Percentiles rank a stretch among this genome's conserved stretches.
Conservation (phyloP, 2,888 invertebrate genomes). For the Congeria kusceri region DNA sequence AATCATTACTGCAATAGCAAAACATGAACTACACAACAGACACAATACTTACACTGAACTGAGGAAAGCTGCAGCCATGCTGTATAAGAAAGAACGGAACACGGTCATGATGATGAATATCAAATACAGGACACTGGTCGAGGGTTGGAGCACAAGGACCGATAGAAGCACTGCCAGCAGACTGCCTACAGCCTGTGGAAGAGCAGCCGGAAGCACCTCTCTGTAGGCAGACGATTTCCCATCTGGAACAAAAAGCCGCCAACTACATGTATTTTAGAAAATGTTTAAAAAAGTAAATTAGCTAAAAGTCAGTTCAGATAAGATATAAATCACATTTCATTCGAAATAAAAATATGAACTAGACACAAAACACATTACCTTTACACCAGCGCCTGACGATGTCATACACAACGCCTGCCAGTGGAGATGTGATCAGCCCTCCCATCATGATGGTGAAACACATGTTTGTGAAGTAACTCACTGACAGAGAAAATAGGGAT, state of each 20-base stretch:
- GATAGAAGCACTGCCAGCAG: slow-evolving; percentile 63
- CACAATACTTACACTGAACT: slow-evolving; percentile 66
- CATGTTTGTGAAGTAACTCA: slow-evolving; percentile 75
- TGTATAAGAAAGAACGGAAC: slow-evolving; percentile 74
- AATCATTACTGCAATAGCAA: too few relatives aligned
- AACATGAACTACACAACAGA: not conserved
- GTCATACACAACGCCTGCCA: slow-evolving; percentile 75
- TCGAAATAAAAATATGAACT: too few relatives aligned
- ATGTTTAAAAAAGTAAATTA: too few relatives aligned
- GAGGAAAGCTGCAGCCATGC: slow-evolving; percentile 69
- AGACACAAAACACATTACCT: slow-evolving; percentile 27
- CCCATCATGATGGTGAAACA: slow-evolving; percentile 74
- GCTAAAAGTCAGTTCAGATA: too few relatives aligned
- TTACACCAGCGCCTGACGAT: slow-evolving; percentile 57
- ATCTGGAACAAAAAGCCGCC: slow-evolving; percentile 32
- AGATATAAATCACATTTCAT: too few relatives aligned
- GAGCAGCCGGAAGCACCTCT: slow-evolving; percentile 69
- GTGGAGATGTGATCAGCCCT: slow-evolving; percentile 70
- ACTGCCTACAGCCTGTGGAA: slow-evolving; percentile 68
- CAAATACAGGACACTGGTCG: slow-evolving; percentile 53
- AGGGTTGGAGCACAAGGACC: slow-evolving; percentile 59
- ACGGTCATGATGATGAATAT: slow-evolving; percentile 70
- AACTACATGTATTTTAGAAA: too few relatives aligned
- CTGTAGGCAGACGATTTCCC: slow-evolving; percentile 57
- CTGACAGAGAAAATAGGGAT: slow-evolving; percentile 58